phyloP scores from a whole-genome alignment of 2,113 vertebrate species.

The Setophaga coronata region DNA sequence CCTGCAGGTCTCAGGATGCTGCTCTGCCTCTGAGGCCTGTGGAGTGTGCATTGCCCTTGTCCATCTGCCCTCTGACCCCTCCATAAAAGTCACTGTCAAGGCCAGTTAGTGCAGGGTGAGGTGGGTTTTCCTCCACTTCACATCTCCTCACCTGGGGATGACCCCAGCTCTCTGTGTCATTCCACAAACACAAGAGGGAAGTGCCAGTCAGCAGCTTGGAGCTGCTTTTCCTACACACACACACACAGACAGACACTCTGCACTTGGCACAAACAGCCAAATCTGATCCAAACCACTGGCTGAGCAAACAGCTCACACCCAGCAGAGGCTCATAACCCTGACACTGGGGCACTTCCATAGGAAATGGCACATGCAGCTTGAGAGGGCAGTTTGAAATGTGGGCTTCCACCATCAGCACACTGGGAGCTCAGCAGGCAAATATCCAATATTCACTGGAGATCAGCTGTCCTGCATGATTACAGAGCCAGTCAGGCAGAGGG shows the following conservation, averaged over 20 bases:
- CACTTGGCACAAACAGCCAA: not conserved
- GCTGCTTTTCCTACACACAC: not conserved
- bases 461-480: not conserved
- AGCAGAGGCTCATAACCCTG: not conserved
- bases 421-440: not conserved
- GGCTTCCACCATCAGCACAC: not conserved
- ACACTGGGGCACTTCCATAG: not conserved
- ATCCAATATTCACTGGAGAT: not conserved
- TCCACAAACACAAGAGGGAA: not conserved
- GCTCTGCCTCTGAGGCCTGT: not conserved
- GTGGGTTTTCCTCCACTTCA: not conserved
- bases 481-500: constrained; percentile 22
- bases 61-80: not conserved
- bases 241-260: rapidly evolving
- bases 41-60: not conserved
- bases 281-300: not conserved
- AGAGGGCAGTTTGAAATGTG: not conserved
- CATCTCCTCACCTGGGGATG: not conserved
- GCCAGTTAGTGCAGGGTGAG: not conserved
- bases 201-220: not conserved
- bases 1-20: not conserved
- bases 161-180: rapidly evolving
- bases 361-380: not conserved
- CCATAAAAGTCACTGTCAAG: not conserved
- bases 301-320: not conserved